Evolutionary conservation across 2,113 vertebrate species (phyloP).

Genomic region (Tachysurus vachellii): DNA sequence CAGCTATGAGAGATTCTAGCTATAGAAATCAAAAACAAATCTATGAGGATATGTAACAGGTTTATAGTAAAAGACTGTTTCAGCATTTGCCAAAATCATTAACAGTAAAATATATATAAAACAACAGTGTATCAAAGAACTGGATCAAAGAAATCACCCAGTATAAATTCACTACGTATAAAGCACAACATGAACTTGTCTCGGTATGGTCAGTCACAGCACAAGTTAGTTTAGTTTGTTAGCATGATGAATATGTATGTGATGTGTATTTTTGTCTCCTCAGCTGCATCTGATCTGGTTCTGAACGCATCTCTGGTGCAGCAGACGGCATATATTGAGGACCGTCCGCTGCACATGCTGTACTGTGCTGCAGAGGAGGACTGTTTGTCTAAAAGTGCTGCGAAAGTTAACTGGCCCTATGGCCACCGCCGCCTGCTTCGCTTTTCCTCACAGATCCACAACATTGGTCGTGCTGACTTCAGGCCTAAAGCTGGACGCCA

Average conservation of each 20-base stretch:
- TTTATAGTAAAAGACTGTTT: not conserved
- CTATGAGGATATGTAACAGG: not conserved
- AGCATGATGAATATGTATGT: not conserved
- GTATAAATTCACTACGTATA: not conserved
- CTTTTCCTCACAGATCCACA: constrained; percentile 98
- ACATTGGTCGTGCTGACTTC: constrained; percentile 92
- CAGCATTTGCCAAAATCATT: not conserved
- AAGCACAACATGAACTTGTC: not conserved
- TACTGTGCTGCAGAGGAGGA: constrained; percentile 95
- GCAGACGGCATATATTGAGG: constrained; percentile 94
- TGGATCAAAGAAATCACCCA: not conserved
- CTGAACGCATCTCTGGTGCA: constrained; percentile 88
- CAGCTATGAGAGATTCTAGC: not conserved
- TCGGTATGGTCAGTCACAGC: not conserved
- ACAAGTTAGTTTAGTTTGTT: not conserved
- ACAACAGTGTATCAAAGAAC: constrained; percentile 24
- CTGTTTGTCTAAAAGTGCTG: constrained; percentile 88
- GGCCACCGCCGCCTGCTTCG: constrained; percentile 93
- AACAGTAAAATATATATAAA: not conserved
- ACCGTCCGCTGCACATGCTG: constrained; percentile 94
- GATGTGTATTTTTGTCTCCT: not conserved
- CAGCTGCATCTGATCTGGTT: constrained; percentile 92
- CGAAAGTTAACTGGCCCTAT: constrained; percentile 93
- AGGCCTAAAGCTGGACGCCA: constrained; percentile 93
- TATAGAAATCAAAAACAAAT: not conserved